phyloP scores from a whole-genome alignment of 2,113 vertebrate species.

The Lampris megalopsis region DNA sequence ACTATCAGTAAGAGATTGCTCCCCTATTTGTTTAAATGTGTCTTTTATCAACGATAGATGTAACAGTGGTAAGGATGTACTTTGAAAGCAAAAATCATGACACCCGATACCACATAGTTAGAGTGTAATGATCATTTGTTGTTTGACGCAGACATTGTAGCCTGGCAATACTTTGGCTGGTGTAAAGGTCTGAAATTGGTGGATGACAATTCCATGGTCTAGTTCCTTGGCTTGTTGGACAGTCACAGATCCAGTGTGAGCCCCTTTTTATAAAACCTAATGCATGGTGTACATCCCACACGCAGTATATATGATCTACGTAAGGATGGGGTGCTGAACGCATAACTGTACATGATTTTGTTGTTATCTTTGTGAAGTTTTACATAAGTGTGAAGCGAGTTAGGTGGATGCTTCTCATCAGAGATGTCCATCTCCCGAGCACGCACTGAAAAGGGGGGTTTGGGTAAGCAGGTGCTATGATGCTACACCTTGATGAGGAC shows the following conservation, averaged over 20 bases:
- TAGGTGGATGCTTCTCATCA: constrained; percentile 40
- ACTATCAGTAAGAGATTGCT: constrained; percentile 55
- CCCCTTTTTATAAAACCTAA: constrained; percentile 27
- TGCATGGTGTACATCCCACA: constrained; percentile 46
- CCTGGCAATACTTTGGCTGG: constrained; percentile 27
- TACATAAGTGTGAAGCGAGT: constrained; percentile 42
- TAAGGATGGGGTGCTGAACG: constrained; percentile 68
- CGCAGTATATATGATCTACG: constrained; percentile 30
- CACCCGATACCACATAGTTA: constrained; percentile 27
- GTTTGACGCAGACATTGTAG: constrained; percentile 8
- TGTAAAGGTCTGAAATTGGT: constrained; percentile 12
- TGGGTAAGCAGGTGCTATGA: constrained; percentile 67
- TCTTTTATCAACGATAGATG: constrained; percentile 36
- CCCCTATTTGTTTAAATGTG: constrained; percentile 61
- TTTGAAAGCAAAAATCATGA: constrained; percentile 30
- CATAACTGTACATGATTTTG: constrained; percentile 47
- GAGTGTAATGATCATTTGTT: constrained; percentile 38
- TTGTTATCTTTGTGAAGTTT: constrained; percentile 64
- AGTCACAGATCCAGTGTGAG: neutral
- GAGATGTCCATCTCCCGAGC: constrained; percentile 22
- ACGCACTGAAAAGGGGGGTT: neutral
- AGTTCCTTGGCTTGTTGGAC: neutral
- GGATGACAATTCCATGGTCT: neutral
- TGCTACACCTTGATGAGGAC: constrained; percentile 74
- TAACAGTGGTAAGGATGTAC: constrained; percentile 37